Evolutionary conservation across 2,797 vertebrate species (phyloP), one percentile per base, ranked within the genome.

Genomic region (Erpetoichthys calabaricus): DNA sequence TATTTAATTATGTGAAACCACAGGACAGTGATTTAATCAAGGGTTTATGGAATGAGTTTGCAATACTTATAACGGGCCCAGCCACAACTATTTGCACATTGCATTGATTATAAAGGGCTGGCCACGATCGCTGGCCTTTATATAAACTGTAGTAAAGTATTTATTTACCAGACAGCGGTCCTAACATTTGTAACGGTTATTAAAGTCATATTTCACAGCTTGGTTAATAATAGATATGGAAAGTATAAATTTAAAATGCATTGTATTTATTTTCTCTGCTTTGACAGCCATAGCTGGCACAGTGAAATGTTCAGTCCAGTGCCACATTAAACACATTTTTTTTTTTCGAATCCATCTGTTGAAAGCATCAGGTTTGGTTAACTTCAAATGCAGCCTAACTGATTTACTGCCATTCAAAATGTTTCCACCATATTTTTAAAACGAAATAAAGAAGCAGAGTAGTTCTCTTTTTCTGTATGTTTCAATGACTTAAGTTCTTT

Each of bases 51-150:
- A 73, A 62, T 2, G 44, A 74, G 74, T 79, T 78, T 79, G 73
- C 70, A 71, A 70, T 76, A 76, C 77, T 72, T 64, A 59, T 65
- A 67, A 75, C 65, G 65, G 67, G 73, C 78, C 73, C 69, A 25
- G 57, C 83, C 85, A 78, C 82, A 86, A 75, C 74, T 60, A 75
- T 84, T 82, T 77, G 84, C 81, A 84, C 80, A 80, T 73, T 70
- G 69, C 74, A 75, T 74, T 85, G 79, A 78, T 71, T 64, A 76
- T 76, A 67, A 66, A 70, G 60, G 59, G 59, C 78, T 65, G 69
- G 79, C 75, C 76, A 79, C 78, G 76, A 77, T 50, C 73, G 73
- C 47, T 70, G 67, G 65, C 74, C 75, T 69, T 67, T 66, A 67
- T 61, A 45, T 49, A 58, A 75, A 72, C 70, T 74, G 66, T 64